Evolutionary conservation across 2,797 vertebrate genomes (phyloP).

Genomic region (Rachycentron canadum): DNA sequence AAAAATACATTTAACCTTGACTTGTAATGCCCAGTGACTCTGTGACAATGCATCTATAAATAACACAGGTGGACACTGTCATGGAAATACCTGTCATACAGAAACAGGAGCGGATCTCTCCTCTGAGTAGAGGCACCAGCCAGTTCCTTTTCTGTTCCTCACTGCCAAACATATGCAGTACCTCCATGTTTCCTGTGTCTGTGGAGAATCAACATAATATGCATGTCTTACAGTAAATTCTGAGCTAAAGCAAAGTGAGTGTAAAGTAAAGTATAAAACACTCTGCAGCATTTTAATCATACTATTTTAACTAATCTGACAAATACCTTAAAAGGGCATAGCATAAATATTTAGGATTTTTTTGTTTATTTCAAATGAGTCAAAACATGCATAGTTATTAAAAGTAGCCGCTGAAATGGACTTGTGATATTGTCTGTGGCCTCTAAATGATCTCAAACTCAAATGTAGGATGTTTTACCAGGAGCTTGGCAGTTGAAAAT

Average conservation of each 20-base stretch:
- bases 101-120: constrained; percentile 93
- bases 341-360: background rate
- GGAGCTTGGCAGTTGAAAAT: constrained; percentile 97
- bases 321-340: background rate
- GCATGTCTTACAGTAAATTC: background rate
- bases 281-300: background rate
- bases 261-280: background rate
- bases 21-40: background rate
- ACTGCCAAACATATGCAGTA: constrained; percentile 93
- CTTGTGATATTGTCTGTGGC: background rate
- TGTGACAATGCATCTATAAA: background rate
- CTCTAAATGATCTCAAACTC: background rate
- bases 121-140: constrained; percentile 93
- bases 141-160: constrained; percentile 92
- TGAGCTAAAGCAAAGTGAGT: background rate
- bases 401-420: background rate
- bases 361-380: background rate
- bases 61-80: background rate
- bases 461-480: constrained; percentile 80
- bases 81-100: constrained; percentile 93
- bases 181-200: constrained; percentile 98
- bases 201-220: constrained; percentile 22
- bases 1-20: background rate
- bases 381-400: background rate
- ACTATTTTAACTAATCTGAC: background rate